Percentiles rank a stretch among this genome's conserved stretches.
Conservation (phyloP, 2,888 invertebrate genomes). For the Pristionchus exspectatus region DNA sequence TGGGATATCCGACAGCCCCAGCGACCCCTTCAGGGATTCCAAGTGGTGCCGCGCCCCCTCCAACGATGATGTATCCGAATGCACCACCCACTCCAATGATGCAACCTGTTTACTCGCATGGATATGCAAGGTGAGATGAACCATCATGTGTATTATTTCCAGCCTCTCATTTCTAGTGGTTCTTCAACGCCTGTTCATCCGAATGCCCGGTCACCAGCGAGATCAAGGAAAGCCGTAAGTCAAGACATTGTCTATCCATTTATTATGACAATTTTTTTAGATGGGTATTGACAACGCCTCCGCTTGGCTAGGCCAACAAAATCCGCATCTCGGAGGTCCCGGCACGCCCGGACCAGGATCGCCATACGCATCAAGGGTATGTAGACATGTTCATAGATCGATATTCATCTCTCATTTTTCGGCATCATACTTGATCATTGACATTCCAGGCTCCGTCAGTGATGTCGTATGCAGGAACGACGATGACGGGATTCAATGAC, state of each 20-base stretch:
- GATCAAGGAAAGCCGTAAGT: background rate
- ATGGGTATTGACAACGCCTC: background rate
- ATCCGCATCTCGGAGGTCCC: conserved; percentile 25
- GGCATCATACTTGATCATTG: background rate
- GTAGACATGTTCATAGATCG: background rate
- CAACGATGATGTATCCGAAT: background rate
- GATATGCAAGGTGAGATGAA: background rate
- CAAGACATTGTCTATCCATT: background rate
- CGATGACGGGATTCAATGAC: conserved; percentile 25
- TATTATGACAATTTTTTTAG: background rate
- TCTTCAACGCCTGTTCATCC: conserved; percentile 10
- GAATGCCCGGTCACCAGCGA: conserved; percentile 4
- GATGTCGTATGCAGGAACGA: background rate
- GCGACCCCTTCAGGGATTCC: background rate
- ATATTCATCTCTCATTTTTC: background rate
- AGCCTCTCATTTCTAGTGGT: background rate
- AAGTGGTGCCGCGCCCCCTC: background rate
- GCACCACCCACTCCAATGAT: background rate
- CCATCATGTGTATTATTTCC: background rate
- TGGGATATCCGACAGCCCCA: background rate
- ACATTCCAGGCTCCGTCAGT: background rate
- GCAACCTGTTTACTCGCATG: background rate
- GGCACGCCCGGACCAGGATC: conserved; percentile 8
- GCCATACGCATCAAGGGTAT: background rate
- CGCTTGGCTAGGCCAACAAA: background rate